Base-by-base conservation (phyloP, 30 jellyfish, hydroid and myxozoan genomes). In the Nemopilema nomurai region DNA sequence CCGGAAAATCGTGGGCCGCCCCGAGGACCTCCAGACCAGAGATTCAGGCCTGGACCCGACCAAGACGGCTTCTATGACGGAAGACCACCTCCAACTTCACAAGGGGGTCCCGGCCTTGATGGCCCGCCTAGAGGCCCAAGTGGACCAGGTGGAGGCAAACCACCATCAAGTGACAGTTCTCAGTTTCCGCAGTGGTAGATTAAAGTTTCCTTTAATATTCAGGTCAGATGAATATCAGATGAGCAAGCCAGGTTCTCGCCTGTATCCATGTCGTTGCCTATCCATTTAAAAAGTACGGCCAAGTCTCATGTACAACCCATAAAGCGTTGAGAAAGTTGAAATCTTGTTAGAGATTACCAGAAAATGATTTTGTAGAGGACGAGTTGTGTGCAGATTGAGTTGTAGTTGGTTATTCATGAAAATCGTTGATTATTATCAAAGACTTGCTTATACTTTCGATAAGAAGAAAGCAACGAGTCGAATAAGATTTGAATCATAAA, bases 1-100 rank as follows among this genome's bases (percentile, higher is more conserved):
- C 96, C 90, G 0, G 88, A 74, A 30, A 74, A 74, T 17, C 51
- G 94, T 33, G 96, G 90, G 51, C 80, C 52, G 25, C 77, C 94
- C 20, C 94, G 89, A 1, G 88, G 80, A 1, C 88, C 88, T 8
- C 96, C 96, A 19, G 96, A 87, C 62, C 90, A 86, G 4, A 87
- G 96, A 74, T 91, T 71, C 74, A 71, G 87, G 28, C 89, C 96
- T n/a, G 96, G 96, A 52, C 95, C 95, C 4, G 90, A 79, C 20
- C 88, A 79, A 71, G 87, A 79, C 22, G 31, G 41, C 32, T 87
- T 78, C 79, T 79, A 22, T 32, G 96, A 79, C 17, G 91, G 96
- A 8, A 78, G 90, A 26, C 92, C 92, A 72, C 80, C 85, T 18
- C 79, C 84, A 18, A 76, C 86, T 8, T 76, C 86, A 18, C 79